Conservation (phyloP, 1,140 invertebrate genomes). For the Heliconius nattereri region DNA sequence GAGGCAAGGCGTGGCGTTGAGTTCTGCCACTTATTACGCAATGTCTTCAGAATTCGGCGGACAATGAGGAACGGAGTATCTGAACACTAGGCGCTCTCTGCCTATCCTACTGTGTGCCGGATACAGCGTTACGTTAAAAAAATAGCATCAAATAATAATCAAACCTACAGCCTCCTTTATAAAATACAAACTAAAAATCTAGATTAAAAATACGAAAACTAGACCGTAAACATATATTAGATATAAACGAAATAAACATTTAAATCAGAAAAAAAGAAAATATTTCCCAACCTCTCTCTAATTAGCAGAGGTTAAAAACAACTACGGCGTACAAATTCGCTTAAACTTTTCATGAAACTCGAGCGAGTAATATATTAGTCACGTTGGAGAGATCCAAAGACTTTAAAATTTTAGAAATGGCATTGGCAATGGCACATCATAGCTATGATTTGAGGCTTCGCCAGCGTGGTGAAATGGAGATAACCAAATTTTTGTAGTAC, state of each 20-base stretch:
- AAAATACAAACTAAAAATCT: no score
- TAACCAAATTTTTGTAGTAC: neutral
- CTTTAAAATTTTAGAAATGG: neutral
- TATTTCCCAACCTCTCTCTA: constrained; percentile 18
- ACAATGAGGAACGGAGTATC: no score
- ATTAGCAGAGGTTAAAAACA: constrained; percentile 22
- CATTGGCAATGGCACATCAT: neutral
- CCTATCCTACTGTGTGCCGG: no score
- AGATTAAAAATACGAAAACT: neutral
- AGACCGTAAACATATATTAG: neutral
- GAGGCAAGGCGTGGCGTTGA: no score
- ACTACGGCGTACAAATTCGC: constrained; percentile 20
- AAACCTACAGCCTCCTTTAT: no score
- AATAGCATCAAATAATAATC: no score
- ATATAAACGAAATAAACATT: constrained; percentile 2
- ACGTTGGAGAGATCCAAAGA: constrained; percentile 7
- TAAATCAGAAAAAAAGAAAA: constrained; percentile 11
- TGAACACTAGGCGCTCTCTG: no score
- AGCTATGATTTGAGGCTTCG: neutral
- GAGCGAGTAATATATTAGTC: constrained; percentile 28
- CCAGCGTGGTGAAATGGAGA: neutral
- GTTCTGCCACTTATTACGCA: no score
- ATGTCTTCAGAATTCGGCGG: no score
- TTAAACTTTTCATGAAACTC: constrained; percentile 26
- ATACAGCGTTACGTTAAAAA: no score